These are phyloP conservation scores for Adelphocoris suturalis DNA, from an alignment of 2,888 invertebrate species.

Conservation along the genomic window DNA sequence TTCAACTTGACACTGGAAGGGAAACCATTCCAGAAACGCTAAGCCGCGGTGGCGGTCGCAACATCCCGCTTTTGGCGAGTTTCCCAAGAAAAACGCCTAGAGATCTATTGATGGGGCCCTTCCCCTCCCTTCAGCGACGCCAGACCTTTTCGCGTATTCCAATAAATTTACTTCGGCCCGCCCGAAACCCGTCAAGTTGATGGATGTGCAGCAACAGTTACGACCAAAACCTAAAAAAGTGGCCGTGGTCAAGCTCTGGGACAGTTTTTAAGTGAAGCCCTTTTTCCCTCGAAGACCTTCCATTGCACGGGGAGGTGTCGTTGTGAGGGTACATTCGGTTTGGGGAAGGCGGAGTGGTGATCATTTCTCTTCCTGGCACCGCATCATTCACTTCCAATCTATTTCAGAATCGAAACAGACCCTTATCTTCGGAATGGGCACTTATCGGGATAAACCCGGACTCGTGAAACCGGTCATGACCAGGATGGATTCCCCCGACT, in stretches of 20 bases:
- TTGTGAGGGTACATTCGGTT: neutral
- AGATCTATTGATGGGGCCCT: conserved; percentile 39
- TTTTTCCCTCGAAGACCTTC: neutral
- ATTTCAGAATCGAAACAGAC: conserved; percentile 48
- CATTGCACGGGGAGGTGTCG: neutral
- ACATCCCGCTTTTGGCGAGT: conserved; percentile 24
- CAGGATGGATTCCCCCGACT: neutral
- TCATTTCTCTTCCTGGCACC: conserved; percentile 48
- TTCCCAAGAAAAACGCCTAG: conserved; percentile 34
- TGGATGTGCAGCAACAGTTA: conserved; percentile 49
- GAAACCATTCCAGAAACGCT: neutral
- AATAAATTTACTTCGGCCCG: conserved; percentile 31
- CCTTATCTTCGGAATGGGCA: conserved; percentile 30
- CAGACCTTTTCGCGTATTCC: conserved; percentile 21
- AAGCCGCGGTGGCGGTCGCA: conserved; percentile 17
- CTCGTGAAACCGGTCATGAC: conserved; percentile 37
- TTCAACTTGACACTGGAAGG: neutral
- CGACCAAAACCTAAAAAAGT: conserved; percentile 40
- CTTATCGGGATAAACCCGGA: conserved; percentile 44
- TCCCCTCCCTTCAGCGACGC: neutral
- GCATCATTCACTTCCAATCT: conserved; percentile 54
- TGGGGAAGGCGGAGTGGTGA: neutral
- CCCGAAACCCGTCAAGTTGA: conserved; percentile 47
- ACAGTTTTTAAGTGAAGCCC: conserved; percentile 42
- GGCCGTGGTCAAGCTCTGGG: conserved; percentile 44